Conservation (phyloP, 2,797 vertebrate genomes). For the Ciconia nigra region DNA sequence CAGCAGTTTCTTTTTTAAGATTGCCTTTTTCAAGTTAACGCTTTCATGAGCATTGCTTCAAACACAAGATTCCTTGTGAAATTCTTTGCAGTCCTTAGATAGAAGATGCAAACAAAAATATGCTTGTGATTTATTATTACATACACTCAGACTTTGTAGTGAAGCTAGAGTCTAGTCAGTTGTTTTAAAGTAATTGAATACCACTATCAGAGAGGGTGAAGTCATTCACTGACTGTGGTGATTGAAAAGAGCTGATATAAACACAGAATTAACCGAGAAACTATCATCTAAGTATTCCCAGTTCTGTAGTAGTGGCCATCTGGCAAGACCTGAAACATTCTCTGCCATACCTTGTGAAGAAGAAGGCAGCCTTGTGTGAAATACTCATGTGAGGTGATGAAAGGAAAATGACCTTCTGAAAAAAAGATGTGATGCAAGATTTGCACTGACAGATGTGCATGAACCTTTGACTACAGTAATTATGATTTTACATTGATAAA, state of each 20-base stretch:
- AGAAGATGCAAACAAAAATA: background rate
- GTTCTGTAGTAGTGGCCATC: background rate
- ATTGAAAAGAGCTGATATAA: background rate
- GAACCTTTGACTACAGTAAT: background rate
- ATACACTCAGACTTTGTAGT: background rate
- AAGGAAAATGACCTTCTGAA: background rate
- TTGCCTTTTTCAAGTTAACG: background rate
- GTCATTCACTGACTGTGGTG: background rate
- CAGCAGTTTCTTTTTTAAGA: background rate
- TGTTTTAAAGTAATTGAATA: background rate
- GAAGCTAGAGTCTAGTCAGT: background rate
- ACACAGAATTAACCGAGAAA: background rate
- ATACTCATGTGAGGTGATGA: background rate
- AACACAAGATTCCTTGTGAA: background rate
- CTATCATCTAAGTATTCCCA: background rate
- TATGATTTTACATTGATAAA: background rate
- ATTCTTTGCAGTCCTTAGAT: background rate
- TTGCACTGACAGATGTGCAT: background rate
- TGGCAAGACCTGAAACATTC: background rate
- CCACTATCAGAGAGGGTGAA: background rate
- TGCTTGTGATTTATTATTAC: conserved; percentile 29
- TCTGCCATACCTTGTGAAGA: background rate
- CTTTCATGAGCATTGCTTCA: background rate
- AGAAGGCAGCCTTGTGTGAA: background rate
- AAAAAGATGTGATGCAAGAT: background rate